Percentiles rank a stretch among this genome's conserved stretches.
phyloP scores from a whole-genome alignment of 2,888 invertebrate genomes.

The Megalurothrips usitatus region DNA sequence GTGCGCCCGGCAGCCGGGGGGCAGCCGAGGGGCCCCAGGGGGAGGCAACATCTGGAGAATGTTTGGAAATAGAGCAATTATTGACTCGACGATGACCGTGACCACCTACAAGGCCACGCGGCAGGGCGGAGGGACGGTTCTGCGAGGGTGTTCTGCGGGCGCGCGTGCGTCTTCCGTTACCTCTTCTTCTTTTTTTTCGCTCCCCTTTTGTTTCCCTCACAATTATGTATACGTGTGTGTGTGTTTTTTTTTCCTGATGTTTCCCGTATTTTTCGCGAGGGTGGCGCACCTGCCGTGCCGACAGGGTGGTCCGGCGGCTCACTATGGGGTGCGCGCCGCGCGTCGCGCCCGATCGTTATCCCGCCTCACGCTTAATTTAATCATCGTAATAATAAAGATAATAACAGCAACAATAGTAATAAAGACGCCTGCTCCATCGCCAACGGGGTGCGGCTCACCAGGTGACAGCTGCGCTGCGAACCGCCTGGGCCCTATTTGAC shows the following conservation, averaged over 20 bases:
- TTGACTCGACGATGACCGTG: slow-evolving; percentile 1
- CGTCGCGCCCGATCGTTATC: neutral
- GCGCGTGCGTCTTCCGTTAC: neutral
- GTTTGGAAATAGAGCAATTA: slow-evolving; percentile 25
- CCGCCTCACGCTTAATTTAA: neutral
- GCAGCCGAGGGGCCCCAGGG: neutral
- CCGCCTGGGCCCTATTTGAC: too few relatives aligned
- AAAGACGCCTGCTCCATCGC: too few relatives aligned
- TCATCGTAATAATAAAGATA: neutral
- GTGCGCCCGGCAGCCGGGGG: neutral
- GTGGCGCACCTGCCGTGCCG: neutral
- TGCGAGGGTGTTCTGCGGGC: too few relatives aligned
- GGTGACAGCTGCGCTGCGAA: too few relatives aligned
- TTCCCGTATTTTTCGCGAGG: neutral
- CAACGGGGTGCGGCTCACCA: too few relatives aligned
- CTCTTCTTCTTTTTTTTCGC: neutral
- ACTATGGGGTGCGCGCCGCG: too few relatives aligned
- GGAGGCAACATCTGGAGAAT: neutral
- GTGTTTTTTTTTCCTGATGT: neutral
- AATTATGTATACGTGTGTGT: too few relatives aligned
- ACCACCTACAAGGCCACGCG: neutral
- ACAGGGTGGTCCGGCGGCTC: neutral
- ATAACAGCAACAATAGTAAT: too few relatives aligned
- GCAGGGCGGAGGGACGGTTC: too few relatives aligned
- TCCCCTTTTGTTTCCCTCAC: too few relatives aligned